Evolutionary conservation across 2,113 vertebrate species (phyloP).

Genomic region (Steatornis caripensis): DNA sequence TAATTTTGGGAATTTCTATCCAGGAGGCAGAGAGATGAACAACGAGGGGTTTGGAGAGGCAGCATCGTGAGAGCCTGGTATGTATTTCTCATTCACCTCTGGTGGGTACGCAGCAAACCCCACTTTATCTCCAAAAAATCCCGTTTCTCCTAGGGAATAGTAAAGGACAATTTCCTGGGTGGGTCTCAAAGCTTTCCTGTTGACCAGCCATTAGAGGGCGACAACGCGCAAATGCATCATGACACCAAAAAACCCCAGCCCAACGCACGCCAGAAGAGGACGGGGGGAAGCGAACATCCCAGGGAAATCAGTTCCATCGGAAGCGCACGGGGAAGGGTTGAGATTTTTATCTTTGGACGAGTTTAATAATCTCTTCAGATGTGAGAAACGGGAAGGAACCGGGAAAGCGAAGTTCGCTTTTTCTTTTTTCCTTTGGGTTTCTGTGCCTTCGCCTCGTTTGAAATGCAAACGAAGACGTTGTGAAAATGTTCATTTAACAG

Average conservation of each 20-base stretch:
- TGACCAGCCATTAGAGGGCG: slow-evolving; percentile 22
- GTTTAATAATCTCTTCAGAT: neutral
- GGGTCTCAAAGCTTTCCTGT: neutral
- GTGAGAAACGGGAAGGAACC: neutral
- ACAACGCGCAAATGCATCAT: neutral
- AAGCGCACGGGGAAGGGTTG: neutral
- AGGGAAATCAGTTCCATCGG: neutral
- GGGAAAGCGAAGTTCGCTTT: neutral
- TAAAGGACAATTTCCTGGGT: neutral
- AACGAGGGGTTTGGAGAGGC: neutral
- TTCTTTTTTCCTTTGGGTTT: neutral
- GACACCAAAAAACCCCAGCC: neutral
- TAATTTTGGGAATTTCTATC: neutral
- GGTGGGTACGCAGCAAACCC: fast-evolving
- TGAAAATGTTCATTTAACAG: neutral
- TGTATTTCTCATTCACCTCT: neutral
- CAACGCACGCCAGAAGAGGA: neutral
- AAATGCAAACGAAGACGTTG: slow-evolving; percentile 46
- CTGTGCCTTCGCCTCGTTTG: neutral
- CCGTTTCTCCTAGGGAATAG: neutral
- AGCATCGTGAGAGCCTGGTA: fast-evolving
- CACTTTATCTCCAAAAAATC: neutral
- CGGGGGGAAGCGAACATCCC: neutral
- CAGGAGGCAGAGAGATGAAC: neutral
- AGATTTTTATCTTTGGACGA: neutral